These are phyloP conservation scores for Anguilla obscura DNA, from an alignment of 2,797 vertebrate genomes.

Conservation along the genomic window DNA sequence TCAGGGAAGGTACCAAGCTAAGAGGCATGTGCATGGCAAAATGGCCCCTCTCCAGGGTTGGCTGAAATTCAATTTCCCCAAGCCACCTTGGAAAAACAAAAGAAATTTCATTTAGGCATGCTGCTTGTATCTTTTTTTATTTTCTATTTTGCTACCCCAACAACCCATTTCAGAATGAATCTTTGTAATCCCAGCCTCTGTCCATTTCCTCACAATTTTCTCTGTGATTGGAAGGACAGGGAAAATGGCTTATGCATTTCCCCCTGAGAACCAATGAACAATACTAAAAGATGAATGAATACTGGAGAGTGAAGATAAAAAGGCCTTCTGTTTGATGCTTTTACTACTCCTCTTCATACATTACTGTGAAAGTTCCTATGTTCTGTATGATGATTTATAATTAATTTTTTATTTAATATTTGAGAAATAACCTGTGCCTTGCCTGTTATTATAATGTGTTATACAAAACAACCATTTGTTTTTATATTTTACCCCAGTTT, in stretches of 20 bases:
- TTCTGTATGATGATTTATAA: not conserved
- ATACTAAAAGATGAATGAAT: slow-evolving; percentile 40
- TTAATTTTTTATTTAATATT: not conserved
- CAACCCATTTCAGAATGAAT: not conserved
- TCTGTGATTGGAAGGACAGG: slow-evolving; percentile 49
- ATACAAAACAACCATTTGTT: not conserved
- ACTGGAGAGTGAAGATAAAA: slow-evolving; percentile 39
- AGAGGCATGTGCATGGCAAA: not conserved
- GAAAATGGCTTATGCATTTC: slow-evolving; percentile 35
- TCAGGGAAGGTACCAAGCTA: not conserved
- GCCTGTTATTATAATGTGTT: not conserved
- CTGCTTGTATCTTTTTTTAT: slow-evolving; percentile 55
- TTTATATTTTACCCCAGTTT: slow-evolving; percentile 22
- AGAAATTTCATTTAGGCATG: not conserved
- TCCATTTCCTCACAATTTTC: slow-evolving; percentile 45
- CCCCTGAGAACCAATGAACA: slow-evolving; percentile 35
- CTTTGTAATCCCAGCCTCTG: not conserved
- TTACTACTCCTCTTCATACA: not conserved
- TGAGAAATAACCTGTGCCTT: not conserved
- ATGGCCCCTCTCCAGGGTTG: not conserved
- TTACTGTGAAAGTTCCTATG: slow-evolving; percentile 16
- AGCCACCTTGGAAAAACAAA: not conserved
- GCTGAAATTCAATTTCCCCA: not conserved
- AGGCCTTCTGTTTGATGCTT: slow-evolving; percentile 37
- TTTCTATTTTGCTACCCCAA: slow-evolving; percentile 58